Percentiles rank a stretch among this genome's conserved stretches.
These are phyloP conservation scores for Corydoras maculifer DNA, from an alignment of 2,113 vertebrate species.

Conservation along the genomic window DNA sequence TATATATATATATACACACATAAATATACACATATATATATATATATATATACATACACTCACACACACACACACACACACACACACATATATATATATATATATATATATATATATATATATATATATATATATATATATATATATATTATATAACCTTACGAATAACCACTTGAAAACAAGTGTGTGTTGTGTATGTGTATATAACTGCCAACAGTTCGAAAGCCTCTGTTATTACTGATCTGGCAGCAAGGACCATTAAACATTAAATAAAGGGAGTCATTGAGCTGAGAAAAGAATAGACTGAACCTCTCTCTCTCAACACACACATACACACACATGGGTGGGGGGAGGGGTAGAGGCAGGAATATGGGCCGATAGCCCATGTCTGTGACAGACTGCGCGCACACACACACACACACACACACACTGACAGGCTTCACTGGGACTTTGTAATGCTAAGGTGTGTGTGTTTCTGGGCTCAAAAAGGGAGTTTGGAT, in stretches of 20 bases:
- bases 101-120: no score
- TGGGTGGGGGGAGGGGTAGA: no score
- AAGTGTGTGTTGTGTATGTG: not conserved
- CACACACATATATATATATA: no score
- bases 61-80: no score
- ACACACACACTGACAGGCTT: not conserved
- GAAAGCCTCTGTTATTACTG: constrained; percentile 8
- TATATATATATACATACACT: no score
- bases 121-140: no score
- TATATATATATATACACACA: no score
- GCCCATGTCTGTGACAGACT: constrained; percentile 6
- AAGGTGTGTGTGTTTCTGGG: constrained; percentile 17
- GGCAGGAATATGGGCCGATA: not conserved
- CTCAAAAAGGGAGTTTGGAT: constrained; percentile 11
- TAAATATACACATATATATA: no score
- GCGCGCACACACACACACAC: not conserved
- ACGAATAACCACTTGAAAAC: no score
- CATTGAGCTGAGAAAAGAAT: constrained; percentile 10
- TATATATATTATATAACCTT: no score
- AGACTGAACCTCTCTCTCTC: not conserved
- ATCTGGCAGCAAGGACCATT: constrained; percentile 17
- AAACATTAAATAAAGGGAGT: constrained; percentile 28
- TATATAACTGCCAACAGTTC: not conserved
- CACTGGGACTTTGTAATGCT: not conserved
- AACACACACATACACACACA: constrained; percentile 10